Evolutionary conservation across 2,797 vertebrate genomes (phyloP), one percentile per base, ranked within the genome.

Genomic region (Chloroceryle amazona): DNA sequence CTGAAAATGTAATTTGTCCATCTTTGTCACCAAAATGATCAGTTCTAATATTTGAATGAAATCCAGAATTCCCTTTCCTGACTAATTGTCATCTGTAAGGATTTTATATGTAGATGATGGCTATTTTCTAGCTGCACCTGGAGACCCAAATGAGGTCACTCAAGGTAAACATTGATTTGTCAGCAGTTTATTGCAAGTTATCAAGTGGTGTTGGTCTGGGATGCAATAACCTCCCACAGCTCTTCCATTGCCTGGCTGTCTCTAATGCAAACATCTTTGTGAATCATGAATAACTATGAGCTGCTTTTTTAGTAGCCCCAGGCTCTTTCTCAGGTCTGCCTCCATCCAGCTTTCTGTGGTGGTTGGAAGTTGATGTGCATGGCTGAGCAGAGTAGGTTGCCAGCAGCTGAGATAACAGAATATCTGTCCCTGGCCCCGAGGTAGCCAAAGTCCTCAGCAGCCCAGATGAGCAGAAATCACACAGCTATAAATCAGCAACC

Each of bases 281-380:
- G 65, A 81, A 78, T 46, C 12, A 3, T 15, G 29, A 73, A 66
- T 41, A 67, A 37, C 7, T 19, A 3, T 47, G 33, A 47, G 31
- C 19, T 66, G n/a, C 0, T 25, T 85, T 85, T 89, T 35, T 52
- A 87, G 60, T 23, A 72, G 39, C 28, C 80, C 31, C 63, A 44
- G 39, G 31, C 23, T 76, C 41, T 47, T 85, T n/a, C 49, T 75
- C 62, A 61, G 54, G 49, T 55, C 33, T 44, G 4, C 13, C 19
- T 89, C n/a, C 29, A 11, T 62, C 22, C 80, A 76, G 47, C 75
- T 91, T 89, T 63, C 51, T 0, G 0, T 26, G 42, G n/a, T 22
- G 41, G 25, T 1, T 79, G 86, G 71, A 75, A 44, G 31, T 25
- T 2, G 6, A 6, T 0, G 0, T n/a, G 15, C 0, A 1, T 44